phyloP scores from a whole-genome alignment of 2,113 vertebrate species.

The Passer domesticus region DNA sequence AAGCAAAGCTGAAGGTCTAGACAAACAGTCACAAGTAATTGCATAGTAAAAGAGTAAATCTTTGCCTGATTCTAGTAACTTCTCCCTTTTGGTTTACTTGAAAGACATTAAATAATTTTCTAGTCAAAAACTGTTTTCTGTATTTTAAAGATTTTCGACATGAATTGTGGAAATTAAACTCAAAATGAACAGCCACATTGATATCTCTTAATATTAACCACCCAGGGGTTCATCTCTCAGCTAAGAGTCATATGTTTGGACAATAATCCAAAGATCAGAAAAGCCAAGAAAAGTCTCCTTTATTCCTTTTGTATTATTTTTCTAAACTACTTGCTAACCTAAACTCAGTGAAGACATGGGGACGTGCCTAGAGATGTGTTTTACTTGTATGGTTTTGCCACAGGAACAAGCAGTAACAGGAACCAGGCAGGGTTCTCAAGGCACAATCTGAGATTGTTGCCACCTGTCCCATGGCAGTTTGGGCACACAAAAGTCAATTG shows the following conservation, averaged over 20 bases:
- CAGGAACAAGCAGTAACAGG: background rate
- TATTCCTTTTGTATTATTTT: background rate
- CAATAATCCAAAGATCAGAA: background rate
- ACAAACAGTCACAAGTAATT: background rate
- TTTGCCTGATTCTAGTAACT: background rate
- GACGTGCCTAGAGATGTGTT: background rate
- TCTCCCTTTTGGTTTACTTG: background rate
- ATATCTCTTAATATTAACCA: background rate
- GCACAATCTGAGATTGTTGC: background rate
- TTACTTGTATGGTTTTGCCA: background rate
- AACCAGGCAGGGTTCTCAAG: background rate
- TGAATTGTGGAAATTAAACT: background rate
- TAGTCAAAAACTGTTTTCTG: background rate
- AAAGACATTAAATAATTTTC: background rate
- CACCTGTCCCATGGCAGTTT: background rate
- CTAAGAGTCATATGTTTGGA: background rate
- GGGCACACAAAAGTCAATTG: background rate
- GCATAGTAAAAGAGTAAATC: background rate
- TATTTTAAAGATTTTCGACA: background rate
- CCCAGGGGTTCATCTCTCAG: background rate
- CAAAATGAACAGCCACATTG: background rate
- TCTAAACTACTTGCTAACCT: background rate
- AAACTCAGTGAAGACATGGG: background rate
- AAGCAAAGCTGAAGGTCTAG: background rate
- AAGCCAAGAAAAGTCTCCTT: background rate